Percentiles rank a stretch among this genome's conserved stretches.
phyloP scores from a whole-genome alignment of 2,888 invertebrate species.

The Orchestes rusci region DNA sequence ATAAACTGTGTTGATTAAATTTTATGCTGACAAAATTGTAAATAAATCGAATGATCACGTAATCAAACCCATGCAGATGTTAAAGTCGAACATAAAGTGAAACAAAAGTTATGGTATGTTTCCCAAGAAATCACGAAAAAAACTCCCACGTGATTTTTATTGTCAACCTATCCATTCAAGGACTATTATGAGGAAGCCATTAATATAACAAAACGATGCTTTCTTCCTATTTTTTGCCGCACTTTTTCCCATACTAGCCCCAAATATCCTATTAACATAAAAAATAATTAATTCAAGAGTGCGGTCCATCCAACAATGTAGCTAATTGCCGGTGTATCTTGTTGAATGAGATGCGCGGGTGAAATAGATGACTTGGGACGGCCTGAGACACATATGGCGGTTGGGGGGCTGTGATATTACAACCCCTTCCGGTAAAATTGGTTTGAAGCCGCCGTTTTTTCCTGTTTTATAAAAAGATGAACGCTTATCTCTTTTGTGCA shows the following conservation, averaged over 20 bases:
- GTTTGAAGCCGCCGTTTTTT: too few species aligned
- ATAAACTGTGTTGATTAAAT: too few species aligned
- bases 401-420: slow-evolving; percentile 17
- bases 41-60: too few species aligned
- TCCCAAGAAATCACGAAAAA: neutral
- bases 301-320: slow-evolving; percentile 15
- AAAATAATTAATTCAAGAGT: slow-evolving; percentile 24
- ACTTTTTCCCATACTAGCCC: slow-evolving; percentile 20
- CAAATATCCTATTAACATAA: slow-evolving; percentile 21
- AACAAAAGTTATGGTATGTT: too few species aligned
- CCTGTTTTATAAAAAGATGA: too few species aligned
- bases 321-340: slow-evolving; percentile 18
- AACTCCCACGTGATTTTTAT: neutral
- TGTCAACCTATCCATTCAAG: neutral
- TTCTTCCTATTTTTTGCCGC: slow-evolving; percentile 17
- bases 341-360: slow-evolving; percentile 13
- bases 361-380: slow-evolving; percentile 16
- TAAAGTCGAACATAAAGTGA: too few species aligned
- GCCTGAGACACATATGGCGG: slow-evolving; percentile 20
- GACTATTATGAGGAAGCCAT: slow-evolving; percentile 11
- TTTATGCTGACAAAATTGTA: too few species aligned
- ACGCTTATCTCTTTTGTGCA: too few species aligned
- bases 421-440: slow-evolving; percentile 23
- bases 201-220: slow-evolving; percentile 15
- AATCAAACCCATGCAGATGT: too few species aligned